phyloP scores from a whole-genome alignment of 1,140 invertebrate genomes.

The Bursaphelenchus mucronatus region DNA sequence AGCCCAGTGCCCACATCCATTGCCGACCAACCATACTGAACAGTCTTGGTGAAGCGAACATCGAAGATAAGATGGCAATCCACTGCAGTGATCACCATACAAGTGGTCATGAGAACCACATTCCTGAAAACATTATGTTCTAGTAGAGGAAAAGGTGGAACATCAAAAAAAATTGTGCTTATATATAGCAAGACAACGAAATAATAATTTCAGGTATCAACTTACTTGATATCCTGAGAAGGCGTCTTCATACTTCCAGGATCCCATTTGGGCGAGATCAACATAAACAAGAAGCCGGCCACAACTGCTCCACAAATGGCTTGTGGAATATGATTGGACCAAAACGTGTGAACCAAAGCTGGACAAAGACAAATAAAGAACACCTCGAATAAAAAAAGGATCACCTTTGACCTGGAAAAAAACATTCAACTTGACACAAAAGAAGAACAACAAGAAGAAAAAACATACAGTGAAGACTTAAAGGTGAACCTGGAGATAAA shows the following conservation, averaged over 20 bases:
- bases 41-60: constrained; percentile 76
- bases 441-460: too few species aligned
- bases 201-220: neutral
- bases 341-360: constrained; percentile 33
- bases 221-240: constrained; percentile 8
- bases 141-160: neutral
- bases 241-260: neutral
- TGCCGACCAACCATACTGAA: constrained; percentile 77
- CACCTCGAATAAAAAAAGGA: constrained; percentile 35
- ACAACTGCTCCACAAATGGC: neutral
- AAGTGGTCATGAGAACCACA: constrained; percentile 70
- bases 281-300: neutral
- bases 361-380: constrained; percentile 30
- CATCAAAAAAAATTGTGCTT: neutral
- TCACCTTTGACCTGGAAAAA: constrained; percentile 8
- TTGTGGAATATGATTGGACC: constrained; percentile 23
- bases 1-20: constrained; percentile 92
- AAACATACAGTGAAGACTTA: too few species aligned
- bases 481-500: too few species aligned
- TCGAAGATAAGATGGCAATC: constrained; percentile 82
- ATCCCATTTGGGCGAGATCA: neutral
- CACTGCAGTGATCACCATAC: constrained; percentile 80
- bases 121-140: constrained; percentile 21
- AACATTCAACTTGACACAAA: too few species aligned
- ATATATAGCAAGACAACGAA: neutral